Percentiles rank a stretch among this genome's conserved stretches.
phyloP scores from a whole-genome alignment of 2,113 vertebrate genomes.

The Chauna torquata region DNA sequence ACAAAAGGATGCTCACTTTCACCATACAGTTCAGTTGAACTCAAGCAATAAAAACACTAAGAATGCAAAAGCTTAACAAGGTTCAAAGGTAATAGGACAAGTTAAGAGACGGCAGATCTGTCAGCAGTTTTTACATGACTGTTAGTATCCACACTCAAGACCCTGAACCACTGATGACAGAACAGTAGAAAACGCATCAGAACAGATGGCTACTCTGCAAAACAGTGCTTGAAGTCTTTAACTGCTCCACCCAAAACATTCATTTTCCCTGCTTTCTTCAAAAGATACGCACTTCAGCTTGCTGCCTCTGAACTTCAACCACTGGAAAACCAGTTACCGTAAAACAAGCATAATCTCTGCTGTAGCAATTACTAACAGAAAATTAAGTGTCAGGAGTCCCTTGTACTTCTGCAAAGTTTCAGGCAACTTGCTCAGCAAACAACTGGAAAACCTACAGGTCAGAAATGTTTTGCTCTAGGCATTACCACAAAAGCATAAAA shows the following conservation, averaged over 20 bases:
- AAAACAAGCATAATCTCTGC: background rate
- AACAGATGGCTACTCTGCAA: background rate
- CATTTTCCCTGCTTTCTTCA: background rate
- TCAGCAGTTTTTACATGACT: background rate
- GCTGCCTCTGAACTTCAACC: background rate
- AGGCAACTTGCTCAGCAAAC: background rate
- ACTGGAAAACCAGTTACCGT: background rate
- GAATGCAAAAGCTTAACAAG: background rate
- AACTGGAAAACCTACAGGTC: background rate
- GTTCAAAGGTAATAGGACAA: background rate
- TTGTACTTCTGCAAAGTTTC: background rate
- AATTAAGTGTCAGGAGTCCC: background rate
- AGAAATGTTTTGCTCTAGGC: background rate
- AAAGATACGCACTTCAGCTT: background rate
- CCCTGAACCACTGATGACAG: background rate
- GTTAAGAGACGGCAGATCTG: background rate
- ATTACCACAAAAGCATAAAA: background rate
- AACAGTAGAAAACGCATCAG: background rate
- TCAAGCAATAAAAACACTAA: background rate
- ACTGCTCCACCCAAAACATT: background rate
- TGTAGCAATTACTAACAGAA: background rate
- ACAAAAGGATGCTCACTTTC: background rate
- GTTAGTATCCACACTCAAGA: background rate
- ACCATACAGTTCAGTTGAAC: background rate
- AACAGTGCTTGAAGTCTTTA: background rate